phyloP scores from a whole-genome alignment of 2,888 invertebrate species.

The Cosmorhoe ocellata region DNA sequence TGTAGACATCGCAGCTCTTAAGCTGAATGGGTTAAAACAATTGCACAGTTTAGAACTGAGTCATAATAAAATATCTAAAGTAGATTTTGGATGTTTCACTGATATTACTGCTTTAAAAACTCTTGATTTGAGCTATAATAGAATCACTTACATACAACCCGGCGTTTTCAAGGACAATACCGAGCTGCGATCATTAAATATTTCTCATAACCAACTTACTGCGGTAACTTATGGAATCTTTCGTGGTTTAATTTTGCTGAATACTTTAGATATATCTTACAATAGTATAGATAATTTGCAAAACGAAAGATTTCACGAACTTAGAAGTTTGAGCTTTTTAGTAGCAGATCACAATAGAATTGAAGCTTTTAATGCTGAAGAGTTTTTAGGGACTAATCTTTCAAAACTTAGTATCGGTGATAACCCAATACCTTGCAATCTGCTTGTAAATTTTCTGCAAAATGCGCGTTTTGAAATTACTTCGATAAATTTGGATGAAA shows the following conservation, averaged over 20 bases:
- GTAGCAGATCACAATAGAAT: constrained; percentile 63
- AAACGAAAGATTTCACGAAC: constrained; percentile 56
- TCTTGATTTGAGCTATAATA: constrained; percentile 60
- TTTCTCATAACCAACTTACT: constrained; percentile 58
- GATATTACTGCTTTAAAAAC: constrained; percentile 40
- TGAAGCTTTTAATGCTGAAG: constrained; percentile 41
- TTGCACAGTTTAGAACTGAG: constrained; percentile 46
- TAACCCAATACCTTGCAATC: constrained; percentile 61
- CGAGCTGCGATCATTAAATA: constrained; percentile 46
- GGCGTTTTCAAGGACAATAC: constrained; percentile 56
- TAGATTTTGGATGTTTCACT: constrained; percentile 46
- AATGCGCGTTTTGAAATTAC: constrained; percentile 41
- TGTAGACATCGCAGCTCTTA: constrained; percentile 42
- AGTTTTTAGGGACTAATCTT: constrained; percentile 49
- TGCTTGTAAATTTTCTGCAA: constrained; percentile 47
- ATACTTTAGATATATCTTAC: constrained; percentile 56
- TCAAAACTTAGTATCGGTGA: constrained; percentile 58
- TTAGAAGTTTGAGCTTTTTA: constrained; percentile 44
- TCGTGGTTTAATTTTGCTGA: constrained; percentile 48
- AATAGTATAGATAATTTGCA: constrained; percentile 54
- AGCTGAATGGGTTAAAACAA: constrained; percentile 39
- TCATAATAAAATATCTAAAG: constrained; percentile 45
- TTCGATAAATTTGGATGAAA: constrained; percentile 43
- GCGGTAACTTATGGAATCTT: constrained; percentile 57
- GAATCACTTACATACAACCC: constrained; percentile 55